These are phyloP conservation scores for Brassicogethes aeneus DNA, from an alignment of 2,888 invertebrate species.

Conservation along the genomic window DNA sequence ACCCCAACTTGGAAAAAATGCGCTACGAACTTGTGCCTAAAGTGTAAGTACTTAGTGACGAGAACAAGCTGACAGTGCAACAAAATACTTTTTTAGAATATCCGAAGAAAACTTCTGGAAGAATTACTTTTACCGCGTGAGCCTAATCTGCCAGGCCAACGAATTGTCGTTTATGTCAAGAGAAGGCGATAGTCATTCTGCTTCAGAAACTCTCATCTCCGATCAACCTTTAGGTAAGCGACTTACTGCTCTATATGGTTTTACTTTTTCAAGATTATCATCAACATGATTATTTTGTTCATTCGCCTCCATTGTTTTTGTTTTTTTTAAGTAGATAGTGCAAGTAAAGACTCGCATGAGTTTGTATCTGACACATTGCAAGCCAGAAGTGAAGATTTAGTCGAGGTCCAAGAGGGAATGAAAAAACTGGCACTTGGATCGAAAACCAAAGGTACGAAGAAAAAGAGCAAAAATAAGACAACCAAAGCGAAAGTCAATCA, in stretches of 20 bases:
- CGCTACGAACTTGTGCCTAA: constrained; percentile 99
- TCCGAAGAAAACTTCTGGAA: constrained; percentile 99
- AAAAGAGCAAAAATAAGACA: neutral
- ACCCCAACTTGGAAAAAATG: constrained; percentile 95
- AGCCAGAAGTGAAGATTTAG: constrained; percentile 55
- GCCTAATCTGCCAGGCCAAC: constrained; percentile 94
- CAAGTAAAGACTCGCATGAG: constrained; percentile 48
- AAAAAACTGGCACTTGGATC: constrained; percentile 54
- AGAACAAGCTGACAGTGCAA: too few species aligned
- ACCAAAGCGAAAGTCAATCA: too few species aligned
- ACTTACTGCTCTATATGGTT: constrained; percentile 5
- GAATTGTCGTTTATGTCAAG: constrained; percentile 49
- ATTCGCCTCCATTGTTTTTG: constrained; percentile 19
- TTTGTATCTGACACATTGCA: constrained; percentile 71
- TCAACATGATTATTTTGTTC: constrained; percentile 5
- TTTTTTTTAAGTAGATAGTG: constrained; percentile 27
- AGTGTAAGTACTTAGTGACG: constrained; percentile 70
- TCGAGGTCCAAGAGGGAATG: constrained; percentile 69
- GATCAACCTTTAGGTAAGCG: constrained; percentile 37
- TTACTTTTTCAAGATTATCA: neutral
- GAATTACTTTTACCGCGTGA: constrained; percentile 99
- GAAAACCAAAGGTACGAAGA: constrained; percentile 45
- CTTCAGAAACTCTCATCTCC: constrained; percentile 30
- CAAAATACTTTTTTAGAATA: constrained; percentile 60
- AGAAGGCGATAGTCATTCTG: constrained; percentile 35